Percentiles rank a stretch among this genome's conserved stretches.
These are phyloP conservation scores for Pelodytes ibericus DNA, from an alignment of 2,797 vertebrate species.

Conservation along the genomic window DNA sequence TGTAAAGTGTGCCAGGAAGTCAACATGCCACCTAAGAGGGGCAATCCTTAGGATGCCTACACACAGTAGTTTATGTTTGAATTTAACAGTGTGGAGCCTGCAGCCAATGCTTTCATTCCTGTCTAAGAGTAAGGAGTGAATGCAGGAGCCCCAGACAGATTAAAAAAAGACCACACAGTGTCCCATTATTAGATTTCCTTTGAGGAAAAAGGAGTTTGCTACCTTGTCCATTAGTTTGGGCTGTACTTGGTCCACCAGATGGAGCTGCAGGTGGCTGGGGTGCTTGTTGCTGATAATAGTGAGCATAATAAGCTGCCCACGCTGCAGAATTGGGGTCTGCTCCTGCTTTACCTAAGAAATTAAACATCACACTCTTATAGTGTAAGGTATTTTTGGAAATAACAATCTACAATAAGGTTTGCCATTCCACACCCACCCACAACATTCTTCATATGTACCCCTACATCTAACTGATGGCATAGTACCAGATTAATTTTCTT, in stretches of 20 bases:
- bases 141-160: constrained; percentile 2
- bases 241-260: constrained; percentile 85
- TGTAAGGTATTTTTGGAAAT: constrained; percentile 14
- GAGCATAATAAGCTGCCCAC: constrained; percentile 98
- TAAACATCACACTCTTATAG: constrained; percentile 49
- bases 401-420: constrained; percentile 7
- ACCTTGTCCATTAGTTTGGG: constrained; percentile 97
- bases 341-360: constrained; percentile 88
- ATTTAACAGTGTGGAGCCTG: background rate
- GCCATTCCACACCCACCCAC: background rate
- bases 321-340: constrained; percentile 97
- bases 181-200: constrained; percentile 10
- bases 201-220: constrained; percentile 58
- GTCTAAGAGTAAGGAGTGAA: background rate
- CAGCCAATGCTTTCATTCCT: background rate
- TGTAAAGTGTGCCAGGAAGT: constrained; percentile 32
- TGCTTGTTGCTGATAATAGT: constrained; percentile 95
- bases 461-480: no score
- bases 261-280: constrained; percentile 94
- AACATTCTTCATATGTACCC: no score
- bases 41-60: constrained; percentile 30
- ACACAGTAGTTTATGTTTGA: background rate
- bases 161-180: background rate
- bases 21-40: constrained; percentile 44
- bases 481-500: no score